Conservation (phyloP, 1,140 invertebrate genomes). For the Anadara kagoshimensis region DNA sequence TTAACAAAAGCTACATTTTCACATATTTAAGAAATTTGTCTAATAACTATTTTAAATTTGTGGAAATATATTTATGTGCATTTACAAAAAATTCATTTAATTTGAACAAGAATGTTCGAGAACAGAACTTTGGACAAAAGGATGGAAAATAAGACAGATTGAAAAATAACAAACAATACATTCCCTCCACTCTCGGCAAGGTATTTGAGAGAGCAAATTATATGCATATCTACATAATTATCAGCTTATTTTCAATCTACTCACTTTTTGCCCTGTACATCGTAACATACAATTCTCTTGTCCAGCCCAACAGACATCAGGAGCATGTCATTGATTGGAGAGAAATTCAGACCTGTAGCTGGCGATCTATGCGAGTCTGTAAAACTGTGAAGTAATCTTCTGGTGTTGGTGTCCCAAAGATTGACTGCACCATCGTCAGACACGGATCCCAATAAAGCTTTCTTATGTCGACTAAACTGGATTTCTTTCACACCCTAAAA, state of each 20-base stretch:
- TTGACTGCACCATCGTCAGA: conserved; percentile 72
- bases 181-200: no score
- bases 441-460: conserved; percentile 68
- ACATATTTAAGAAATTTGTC: no score
- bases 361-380: conserved; percentile 65
- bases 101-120: no score
- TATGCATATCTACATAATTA: no score
- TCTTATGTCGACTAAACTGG: conserved; percentile 67
- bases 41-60: no score
- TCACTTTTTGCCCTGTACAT: conserved; percentile 71
- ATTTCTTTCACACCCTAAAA: conserved; percentile 66
- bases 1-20: no score
- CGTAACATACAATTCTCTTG: conserved; percentile 71
- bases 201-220: no score
- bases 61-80: no score
- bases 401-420: conserved; percentile 71
- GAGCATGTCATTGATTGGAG: conserved; percentile 72
- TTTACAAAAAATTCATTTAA: no score
- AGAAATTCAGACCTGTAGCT: conserved; percentile 71
- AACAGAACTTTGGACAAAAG: no score
- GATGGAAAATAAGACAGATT: no score
- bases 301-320: conserved; percentile 73
- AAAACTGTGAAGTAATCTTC: conserved; percentile 66
- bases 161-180: no score
- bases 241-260: background rate